These are phyloP conservation scores for Anabacerthia variegaticeps DNA, from an alignment of 2,797 vertebrate genomes.

Conservation along the genomic window DNA sequence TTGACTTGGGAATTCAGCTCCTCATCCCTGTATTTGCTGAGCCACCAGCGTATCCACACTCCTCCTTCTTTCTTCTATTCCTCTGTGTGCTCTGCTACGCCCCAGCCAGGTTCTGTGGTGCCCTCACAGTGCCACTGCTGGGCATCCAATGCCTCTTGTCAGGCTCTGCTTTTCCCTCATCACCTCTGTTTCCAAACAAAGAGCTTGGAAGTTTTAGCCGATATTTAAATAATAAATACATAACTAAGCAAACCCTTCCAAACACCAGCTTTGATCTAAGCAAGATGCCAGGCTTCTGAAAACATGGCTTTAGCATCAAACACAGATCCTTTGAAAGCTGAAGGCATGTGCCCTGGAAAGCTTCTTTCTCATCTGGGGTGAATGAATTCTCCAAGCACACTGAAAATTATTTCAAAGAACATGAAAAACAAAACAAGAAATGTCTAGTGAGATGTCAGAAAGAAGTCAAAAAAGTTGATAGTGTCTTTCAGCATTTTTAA, in stretches of 20 bases:
- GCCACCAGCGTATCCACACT: not conserved
- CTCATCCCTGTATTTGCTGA: not conserved
- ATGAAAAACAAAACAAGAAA: not conserved
- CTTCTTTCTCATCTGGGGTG: not conserved
- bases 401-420: not conserved
- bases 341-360: not conserved
- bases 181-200: not conserved
- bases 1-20: not conserved
- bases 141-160: not conserved
- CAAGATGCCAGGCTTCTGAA: not conserved
- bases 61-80: not conserved
- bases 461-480: not conserved
- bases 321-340: not conserved
- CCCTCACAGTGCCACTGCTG: not conserved
- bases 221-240: not conserved
- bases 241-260: not conserved
- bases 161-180: not conserved
- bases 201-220: not conserved
- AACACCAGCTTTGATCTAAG: not conserved
- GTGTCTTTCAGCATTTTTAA: not conserved
- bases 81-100: not conserved
- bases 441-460: not conserved
- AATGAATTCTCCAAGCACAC: not conserved
- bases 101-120: not conserved
- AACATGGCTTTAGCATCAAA: not conserved